Base-by-base conservation (phyloP, 2,888 invertebrate species). In the Eristalis tenax region DNA sequence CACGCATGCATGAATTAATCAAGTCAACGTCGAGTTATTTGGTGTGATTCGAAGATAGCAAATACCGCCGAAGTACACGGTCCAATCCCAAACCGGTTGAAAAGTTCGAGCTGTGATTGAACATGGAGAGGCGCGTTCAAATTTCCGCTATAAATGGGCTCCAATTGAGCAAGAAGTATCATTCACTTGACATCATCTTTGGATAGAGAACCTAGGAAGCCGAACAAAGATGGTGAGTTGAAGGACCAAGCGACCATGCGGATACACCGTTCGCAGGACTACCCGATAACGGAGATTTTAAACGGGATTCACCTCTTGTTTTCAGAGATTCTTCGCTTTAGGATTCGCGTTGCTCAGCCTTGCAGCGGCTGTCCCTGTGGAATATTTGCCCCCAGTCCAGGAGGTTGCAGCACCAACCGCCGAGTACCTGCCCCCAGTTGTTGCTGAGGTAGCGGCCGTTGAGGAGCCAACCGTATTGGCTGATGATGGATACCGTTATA, bases 401-500 rank as follows among this genome's bases (percentile, higher is more conserved):
- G 83, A 71, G 15, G 2, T 75, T n/a, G 82, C 71, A 26, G 66
- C 15, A 35, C 85, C 82, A 64, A 69, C 64, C 56, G 86, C 28
- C 22, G 80, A 79, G 1, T 89, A 89, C 26, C 68, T 89, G 56
- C 86, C 86, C 35, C 83, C 89, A 38, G 79, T 63, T 57, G 80
- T 23, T 6, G 64, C 70, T 57, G 57, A 71, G 6, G 73, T 85
- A n/a, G n/a, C n/a, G n/a, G n/a, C n/a, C 57, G 74, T 18, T 15
- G 81, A 82, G 26, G 83, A 89, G 68, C 78, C 85, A 76, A 88
- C 89, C 1, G 59, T 83, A 10, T 65, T 90, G 8, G 86, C 89
- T 43, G 90, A 92, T 89, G 91, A 92, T 90, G 92, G 92, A 64
- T 92, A 92, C 88, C 92, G 91, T 73, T 92, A 92, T 89, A 92